Percentiles rank a stretch among this genome's conserved stretches.
Evolutionary conservation across 2,888 invertebrate species (phyloP).

Genomic region (Nomada lathburiana): DNA sequence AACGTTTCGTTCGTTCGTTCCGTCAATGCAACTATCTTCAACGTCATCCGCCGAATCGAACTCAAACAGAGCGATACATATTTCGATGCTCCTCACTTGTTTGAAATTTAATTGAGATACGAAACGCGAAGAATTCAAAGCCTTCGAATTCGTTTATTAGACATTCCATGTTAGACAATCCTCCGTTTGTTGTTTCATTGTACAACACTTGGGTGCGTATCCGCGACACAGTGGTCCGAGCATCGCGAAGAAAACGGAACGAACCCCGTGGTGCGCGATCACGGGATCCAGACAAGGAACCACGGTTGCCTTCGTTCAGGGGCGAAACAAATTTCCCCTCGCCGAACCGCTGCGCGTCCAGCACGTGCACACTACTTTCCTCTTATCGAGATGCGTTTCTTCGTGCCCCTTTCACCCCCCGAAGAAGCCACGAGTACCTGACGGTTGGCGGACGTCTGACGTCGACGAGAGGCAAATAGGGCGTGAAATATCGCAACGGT

Average conservation of each 20-base stretch:
- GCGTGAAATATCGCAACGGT: slow-evolving; percentile 69
- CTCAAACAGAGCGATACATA: too few species aligned
- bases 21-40: background rate
- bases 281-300: slow-evolving; percentile 23
- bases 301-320: slow-evolving; percentile 41
- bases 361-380: slow-evolving; percentile 45
- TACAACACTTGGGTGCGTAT: too few species aligned
- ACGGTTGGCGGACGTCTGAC: slow-evolving; percentile 42
- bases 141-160: too few species aligned
- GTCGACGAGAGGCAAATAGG: slow-evolving; percentile 67
- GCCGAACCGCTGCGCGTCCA: slow-evolving; percentile 47
- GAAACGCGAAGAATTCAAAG: too few species aligned
- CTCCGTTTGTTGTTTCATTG: too few species aligned
- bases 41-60: background rate
- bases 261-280: slow-evolving; percentile 33
- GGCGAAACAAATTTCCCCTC: slow-evolving; percentile 55
- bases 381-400: slow-evolving; percentile 46
- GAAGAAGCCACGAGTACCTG: slow-evolving; percentile 40
- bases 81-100: too few species aligned
- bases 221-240: too few species aligned
- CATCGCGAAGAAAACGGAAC: background rate
- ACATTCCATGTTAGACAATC: too few species aligned
- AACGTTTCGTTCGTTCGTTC: background rate
- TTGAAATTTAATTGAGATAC: too few species aligned
- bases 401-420: background rate